Conservation (phyloP, 2,888 invertebrate genomes). For the Acronicta leporina region DNA sequence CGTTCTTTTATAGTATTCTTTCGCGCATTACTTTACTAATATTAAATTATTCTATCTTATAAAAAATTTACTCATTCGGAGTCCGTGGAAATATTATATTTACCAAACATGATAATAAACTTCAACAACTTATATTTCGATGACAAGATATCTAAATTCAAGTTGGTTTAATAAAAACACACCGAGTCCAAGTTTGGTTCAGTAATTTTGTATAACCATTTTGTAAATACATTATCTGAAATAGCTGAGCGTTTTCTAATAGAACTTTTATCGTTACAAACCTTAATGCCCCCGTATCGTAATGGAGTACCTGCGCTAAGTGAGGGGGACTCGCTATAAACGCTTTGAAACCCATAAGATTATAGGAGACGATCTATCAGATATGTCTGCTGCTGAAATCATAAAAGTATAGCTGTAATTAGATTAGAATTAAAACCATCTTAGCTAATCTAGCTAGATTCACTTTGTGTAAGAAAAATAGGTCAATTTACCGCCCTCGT, state of each 20-base stretch:
- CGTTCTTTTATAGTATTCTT: too few species aligned
- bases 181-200: constrained; percentile 18
- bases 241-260: constrained; percentile 46
- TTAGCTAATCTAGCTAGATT: neutral
- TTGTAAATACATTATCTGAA: constrained; percentile 29
- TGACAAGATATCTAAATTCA: constrained; percentile 5
- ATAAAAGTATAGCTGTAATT: too few species aligned
- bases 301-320: constrained; percentile 38
- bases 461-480: too few species aligned
- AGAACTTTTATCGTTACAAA: constrained; percentile 41
- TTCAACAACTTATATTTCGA: neutral
- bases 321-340: constrained; percentile 11
- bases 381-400: neutral
- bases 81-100: too few species aligned
- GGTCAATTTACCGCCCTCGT: too few species aligned
- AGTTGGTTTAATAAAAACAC: constrained; percentile 1
- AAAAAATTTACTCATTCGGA: too few species aligned
- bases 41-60: too few species aligned
- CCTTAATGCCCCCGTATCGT: constrained; percentile 25
- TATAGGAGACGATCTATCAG: constrained; percentile 2
- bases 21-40: too few species aligned
- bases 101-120: neutral
- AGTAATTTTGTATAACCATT: constrained; percentile 24
- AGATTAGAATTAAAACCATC: too few species aligned
- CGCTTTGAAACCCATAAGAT: constrained; percentile 20